A percentile compares a stretch with the other conserved stretches of the same genome.
These are phyloP conservation scores for Odocoileus hemionus DNA, from an alignment of 2,113 vertebrate species.

Conservation along the genomic window DNA sequence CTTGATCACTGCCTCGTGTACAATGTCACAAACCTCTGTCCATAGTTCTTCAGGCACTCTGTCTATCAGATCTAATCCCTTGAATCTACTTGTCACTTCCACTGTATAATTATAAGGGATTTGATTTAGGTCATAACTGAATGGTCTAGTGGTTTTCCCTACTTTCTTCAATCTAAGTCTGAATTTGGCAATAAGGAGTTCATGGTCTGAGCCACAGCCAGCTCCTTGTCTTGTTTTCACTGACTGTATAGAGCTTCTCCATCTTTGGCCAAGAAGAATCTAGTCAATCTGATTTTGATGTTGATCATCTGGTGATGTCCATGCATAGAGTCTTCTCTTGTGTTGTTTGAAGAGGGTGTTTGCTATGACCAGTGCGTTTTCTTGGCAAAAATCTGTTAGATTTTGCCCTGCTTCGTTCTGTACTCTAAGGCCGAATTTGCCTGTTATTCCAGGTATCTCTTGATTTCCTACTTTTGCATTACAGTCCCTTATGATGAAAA, in stretches of 20 bases:
- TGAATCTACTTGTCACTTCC: neutral
- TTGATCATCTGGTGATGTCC: neutral
- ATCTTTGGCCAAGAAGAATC: neutral
- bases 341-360: neutral
- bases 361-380: neutral
- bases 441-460: neutral
- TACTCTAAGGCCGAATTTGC: neutral
- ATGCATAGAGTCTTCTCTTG: neutral
- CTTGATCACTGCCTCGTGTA: neutral
- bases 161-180: neutral
- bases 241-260: neutral
- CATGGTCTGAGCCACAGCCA: neutral
- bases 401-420: neutral
- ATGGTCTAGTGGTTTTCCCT: neutral
- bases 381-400: neutral
- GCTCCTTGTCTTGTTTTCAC: fast-evolving
- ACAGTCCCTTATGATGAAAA: neutral
- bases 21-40: neutral
- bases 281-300: neutral
- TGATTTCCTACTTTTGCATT: neutral
- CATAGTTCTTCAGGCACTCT: neutral
- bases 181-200: neutral
- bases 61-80: neutral
- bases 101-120: neutral
- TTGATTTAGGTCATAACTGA: neutral